Evolutionary conservation across 1,140 invertebrate genomes (phyloP).

Genomic region (Venturia canescens): DNA sequence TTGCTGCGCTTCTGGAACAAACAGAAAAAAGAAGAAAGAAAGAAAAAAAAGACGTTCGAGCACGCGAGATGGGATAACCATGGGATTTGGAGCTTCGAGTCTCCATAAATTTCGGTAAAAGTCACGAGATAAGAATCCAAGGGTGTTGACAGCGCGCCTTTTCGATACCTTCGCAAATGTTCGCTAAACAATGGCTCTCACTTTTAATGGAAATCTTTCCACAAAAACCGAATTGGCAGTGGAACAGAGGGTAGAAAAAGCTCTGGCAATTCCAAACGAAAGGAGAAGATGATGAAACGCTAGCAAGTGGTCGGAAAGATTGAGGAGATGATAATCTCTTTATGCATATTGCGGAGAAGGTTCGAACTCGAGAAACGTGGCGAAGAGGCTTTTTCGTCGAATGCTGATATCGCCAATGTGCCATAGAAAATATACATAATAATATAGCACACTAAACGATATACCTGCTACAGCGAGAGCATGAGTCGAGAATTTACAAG

Average conservation of each 20-base stretch:
- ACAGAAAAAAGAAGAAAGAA: neutral
- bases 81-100: neutral
- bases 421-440: constrained; percentile 14
- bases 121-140: neutral
- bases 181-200: too few species aligned
- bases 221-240: neutral
- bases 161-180: too few species aligned
- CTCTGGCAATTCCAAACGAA: neutral
- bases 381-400: constrained; percentile 55
- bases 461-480: neutral
- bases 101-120: neutral
- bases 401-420: constrained; percentile 53
- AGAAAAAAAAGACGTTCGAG: too few species aligned
- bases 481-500: neutral
- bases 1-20: neutral
- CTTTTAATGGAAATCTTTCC: neutral
- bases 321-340: constrained; percentile 2
- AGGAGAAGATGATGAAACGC: neutral
- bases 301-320: neutral
- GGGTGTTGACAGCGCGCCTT: too few species aligned
- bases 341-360: neutral
- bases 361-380: neutral
- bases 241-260: neutral
- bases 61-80: too few species aligned
- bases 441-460: neutral